phyloP scores from a whole-genome alignment of 2,797 vertebrate species.

The Linurgus olivaceus region DNA sequence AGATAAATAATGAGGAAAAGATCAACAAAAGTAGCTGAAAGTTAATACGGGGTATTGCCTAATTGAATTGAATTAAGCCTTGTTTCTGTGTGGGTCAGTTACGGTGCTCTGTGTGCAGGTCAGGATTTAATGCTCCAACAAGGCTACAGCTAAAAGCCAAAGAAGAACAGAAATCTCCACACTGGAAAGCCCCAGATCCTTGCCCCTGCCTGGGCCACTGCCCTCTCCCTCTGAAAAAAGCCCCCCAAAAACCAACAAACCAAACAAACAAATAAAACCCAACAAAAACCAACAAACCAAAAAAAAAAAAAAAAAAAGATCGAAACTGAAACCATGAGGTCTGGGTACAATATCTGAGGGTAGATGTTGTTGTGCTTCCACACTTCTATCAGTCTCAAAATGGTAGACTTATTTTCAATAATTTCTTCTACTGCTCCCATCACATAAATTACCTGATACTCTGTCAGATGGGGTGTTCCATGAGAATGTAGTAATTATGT shows the following conservation, averaged over 20 bases:
- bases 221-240: rapidly evolving
- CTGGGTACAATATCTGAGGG: neutral
- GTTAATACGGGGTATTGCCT: conserved; percentile 25
- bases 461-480: neutral
- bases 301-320: neutral
- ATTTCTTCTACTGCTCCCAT: neutral
- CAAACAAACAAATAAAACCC: too few relatives aligned
- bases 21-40: conserved; percentile 51
- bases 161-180: neutral
- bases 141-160: neutral
- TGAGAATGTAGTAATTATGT: neutral
- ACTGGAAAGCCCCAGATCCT: neutral
- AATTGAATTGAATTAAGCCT: conserved; percentile 47
- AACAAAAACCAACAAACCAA: too few relatives aligned
- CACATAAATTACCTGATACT: neutral
- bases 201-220: rapidly evolving
- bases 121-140: conserved; percentile 6
- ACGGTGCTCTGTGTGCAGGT: neutral
- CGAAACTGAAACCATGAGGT: neutral
- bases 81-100: conserved; percentile 17
- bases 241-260: too few relatives aligned
- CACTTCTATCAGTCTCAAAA: neutral
- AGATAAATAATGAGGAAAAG: conserved; percentile 58
- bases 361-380: neutral
- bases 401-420: neutral